A percentile compares a stretch with the other conserved stretches of the same genome.
Evolutionary conservation across 2,113 vertebrate species (phyloP).

Genomic region (Odobenus rosmarus): DNA sequence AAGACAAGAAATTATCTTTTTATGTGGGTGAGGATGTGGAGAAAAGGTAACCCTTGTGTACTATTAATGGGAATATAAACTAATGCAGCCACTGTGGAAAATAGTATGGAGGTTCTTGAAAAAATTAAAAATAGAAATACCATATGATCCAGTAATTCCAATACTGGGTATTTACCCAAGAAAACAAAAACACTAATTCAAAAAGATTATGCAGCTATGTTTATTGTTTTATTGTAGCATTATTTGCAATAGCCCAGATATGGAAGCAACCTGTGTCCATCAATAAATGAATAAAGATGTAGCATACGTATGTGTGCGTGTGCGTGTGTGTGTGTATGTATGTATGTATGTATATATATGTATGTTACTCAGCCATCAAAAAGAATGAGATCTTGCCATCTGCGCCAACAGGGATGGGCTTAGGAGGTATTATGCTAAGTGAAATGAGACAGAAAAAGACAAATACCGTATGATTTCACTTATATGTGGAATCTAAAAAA

Average conservation of each 20-base stretch:
- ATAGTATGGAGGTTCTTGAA: neutral
- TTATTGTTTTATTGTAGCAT: neutral
- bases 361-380: too few species aligned
- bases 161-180: neutral
- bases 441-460: too few species aligned
- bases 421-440: too few species aligned
- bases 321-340: too few species aligned
- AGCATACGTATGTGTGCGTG: too few species aligned
- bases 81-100: neutral
- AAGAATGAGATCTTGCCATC: too few species aligned
- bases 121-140: neutral
- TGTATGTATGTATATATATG: too few species aligned
- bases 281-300: neutral
- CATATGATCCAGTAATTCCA: neutral
- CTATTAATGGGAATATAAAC: neutral
- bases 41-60: neutral
- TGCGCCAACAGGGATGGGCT: too few species aligned
- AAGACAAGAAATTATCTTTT: neutral
- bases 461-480: neutral
- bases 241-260: neutral
- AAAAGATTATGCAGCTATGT: neutral
- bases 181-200: neutral
- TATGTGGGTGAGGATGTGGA: neutral
- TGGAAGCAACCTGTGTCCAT: neutral
- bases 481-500: neutral